These are phyloP conservation scores for Pocillopora verrucosa DNA, from an alignment of 64 coral and sea anemone species.

Conservation along the genomic window DNA sequence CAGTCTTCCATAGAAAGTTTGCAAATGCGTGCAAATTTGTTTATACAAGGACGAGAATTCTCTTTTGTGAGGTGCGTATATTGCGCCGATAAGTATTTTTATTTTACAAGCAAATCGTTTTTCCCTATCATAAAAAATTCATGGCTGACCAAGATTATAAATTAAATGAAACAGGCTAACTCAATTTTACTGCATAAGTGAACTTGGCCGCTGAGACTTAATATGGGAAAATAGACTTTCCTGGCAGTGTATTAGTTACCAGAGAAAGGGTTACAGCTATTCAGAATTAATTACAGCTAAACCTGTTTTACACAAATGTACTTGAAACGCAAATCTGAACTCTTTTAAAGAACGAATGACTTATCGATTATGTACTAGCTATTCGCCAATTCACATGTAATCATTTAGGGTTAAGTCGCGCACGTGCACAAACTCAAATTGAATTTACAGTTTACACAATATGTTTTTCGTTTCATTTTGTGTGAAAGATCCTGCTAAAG, in stretches of 20 bases:
- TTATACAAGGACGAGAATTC: neutral
- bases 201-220: neutral
- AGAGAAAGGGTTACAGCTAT: slow-evolving; percentile 35
- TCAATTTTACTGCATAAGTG: neutral
- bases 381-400: neutral
- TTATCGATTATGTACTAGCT: neutral
- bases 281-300: slow-evolving; percentile 21
- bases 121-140: too few species aligned
- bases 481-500: neutral
- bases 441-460: neutral
- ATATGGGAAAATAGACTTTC: neutral
- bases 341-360: neutral
- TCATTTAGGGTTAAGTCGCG: neutral
- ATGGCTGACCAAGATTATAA: neutral
- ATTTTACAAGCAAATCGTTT: too few species aligned
- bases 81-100: too few species aligned
- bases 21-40: slow-evolving; percentile 27
- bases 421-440: neutral
- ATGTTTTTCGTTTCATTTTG: neutral
- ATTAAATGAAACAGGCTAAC: neutral
- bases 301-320: slow-evolving; percentile 2
- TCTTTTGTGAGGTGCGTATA: too few species aligned
- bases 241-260: slow-evolving; percentile 1
- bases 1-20: neutral
- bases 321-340: slow-evolving; percentile 20